These are phyloP conservation scores for Rhopalosiphum padi DNA, from an alignment of 1,140 invertebrate genomes.

Conservation along the genomic window DNA sequence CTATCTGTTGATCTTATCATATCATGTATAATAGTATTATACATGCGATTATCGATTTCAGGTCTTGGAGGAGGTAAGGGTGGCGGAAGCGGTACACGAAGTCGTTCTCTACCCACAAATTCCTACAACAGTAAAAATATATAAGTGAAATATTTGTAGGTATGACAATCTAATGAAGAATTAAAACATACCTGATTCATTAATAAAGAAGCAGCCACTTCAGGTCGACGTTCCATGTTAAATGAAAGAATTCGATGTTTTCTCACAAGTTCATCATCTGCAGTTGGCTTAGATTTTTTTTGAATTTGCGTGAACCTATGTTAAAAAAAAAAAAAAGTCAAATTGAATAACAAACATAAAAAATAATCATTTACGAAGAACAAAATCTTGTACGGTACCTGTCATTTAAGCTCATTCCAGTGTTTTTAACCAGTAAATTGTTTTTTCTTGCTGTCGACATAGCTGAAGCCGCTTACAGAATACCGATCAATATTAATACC, in stretches of 20 bases:
- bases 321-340: background rate
- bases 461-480: no score
- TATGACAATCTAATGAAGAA: background rate
- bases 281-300: background rate
- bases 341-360: background rate
- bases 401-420: constrained; percentile 28
- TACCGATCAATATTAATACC: background rate
- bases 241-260: constrained; percentile 34
- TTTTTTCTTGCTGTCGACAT: constrained; percentile 12
- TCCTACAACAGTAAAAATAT: constrained; percentile 32
- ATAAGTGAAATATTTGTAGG: background rate
- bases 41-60: background rate
- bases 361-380: background rate
- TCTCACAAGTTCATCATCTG: constrained; percentile 20
- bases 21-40: constrained; percentile 21
- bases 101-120: constrained; percentile 24
- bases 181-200: constrained; percentile 23
- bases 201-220: constrained; percentile 27
- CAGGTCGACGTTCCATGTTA: constrained; percentile 37
- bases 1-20: constrained; percentile 24
- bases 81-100: constrained; percentile 3
- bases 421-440: constrained; percentile 35
- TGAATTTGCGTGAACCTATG: constrained; percentile 40
- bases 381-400: background rate
- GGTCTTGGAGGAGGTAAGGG: constrained; percentile 15